Evolutionary conservation across 2,888 invertebrate species (phyloP).

Genomic region (Yponomeuta malinellus): DNA sequence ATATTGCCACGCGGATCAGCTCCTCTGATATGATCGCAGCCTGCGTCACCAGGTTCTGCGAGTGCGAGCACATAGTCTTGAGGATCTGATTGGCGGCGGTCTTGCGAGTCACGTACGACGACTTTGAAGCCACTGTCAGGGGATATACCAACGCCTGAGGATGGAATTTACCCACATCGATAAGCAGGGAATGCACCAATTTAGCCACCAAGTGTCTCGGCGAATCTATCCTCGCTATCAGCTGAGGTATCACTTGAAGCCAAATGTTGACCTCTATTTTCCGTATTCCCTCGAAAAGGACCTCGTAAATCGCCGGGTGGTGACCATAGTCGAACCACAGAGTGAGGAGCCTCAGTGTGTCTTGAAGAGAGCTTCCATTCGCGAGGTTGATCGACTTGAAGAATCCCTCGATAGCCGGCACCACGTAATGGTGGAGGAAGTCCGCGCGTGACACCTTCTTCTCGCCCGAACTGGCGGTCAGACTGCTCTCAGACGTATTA

Average conservation of each 20-base stretch:
- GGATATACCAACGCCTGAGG: conserved; percentile 99
- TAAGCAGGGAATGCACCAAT: conserved; percentile 93
- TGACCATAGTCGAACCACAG: conserved; percentile 99
- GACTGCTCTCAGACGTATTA: conserved; percentile 53
- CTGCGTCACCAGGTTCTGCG: conserved; percentile 93
- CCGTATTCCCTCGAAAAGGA: conserved; percentile 92
- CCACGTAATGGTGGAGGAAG: conserved; percentile 86
- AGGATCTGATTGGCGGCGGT: conserved; percentile 96
- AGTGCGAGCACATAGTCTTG: conserved; percentile 96
- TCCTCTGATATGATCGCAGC: conserved; percentile 98
- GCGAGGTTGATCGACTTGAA: conserved; percentile 96
- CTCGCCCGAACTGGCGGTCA: conserved; percentile 45
- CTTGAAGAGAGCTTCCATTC: conserved; percentile 94
- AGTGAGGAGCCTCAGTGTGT: conserved; percentile 95
- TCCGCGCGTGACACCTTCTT: conserved; percentile 50
- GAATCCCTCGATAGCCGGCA: conserved; percentile 96
- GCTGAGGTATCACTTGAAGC: conserved; percentile 99
- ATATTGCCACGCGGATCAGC: conserved; percentile 96
- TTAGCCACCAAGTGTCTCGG: conserved; percentile 91
- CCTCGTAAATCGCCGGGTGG: conserved; percentile 94
- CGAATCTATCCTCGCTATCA: conserved; percentile 98
- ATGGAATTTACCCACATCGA: conserved; percentile 98
- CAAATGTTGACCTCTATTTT: conserved; percentile 98
- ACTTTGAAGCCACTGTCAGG: conserved; percentile 97
- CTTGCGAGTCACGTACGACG: conserved; percentile 87